phyloP scores from a whole-genome alignment of 2,888 invertebrate genomes.

The Eupithecia dodoneata region DNA sequence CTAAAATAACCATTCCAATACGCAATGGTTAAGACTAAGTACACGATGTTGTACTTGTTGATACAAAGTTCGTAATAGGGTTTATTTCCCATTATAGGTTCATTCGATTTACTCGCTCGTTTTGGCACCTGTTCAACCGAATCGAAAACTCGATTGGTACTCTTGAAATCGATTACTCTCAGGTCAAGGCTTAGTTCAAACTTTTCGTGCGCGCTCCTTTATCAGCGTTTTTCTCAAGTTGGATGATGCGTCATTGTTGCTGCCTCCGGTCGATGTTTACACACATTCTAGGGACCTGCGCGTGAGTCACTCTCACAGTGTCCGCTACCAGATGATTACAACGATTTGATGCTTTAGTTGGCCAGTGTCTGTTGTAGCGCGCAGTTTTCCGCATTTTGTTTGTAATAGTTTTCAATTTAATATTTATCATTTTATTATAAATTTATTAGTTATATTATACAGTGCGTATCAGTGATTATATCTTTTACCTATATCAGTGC shows the following conservation, averaged over 20 bases:
- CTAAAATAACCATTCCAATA: slow-evolving; percentile 29
- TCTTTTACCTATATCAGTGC: slow-evolving; percentile 36
- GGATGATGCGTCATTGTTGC: slow-evolving; percentile 73
- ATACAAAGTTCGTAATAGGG: not conserved
- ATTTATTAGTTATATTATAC: slow-evolving; percentile 33
- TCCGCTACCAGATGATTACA: slow-evolving; percentile 70
- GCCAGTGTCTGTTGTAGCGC: slow-evolving; percentile 56
- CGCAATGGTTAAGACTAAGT: not conserved
- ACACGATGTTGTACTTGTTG: not conserved
- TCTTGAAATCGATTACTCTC: slow-evolving; percentile 31
- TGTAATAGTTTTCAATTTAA: slow-evolving; percentile 40
- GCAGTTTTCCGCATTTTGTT: slow-evolving; percentile 49
- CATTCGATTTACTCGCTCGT: slow-evolving; percentile 8
- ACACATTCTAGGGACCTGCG: slow-evolving; percentile 69
- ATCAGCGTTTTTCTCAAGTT: slow-evolving; percentile 60
- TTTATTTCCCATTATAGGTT: slow-evolving; percentile 12
- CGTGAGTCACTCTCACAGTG: slow-evolving; percentile 67
- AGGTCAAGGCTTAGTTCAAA: slow-evolving; percentile 50
- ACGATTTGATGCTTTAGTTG: slow-evolving; percentile 66
- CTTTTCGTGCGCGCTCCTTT: slow-evolving; percentile 61
- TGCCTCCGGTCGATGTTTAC: slow-evolving; percentile 70
- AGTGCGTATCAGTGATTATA: slow-evolving; percentile 41
- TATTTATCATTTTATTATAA: slow-evolving; percentile 21
- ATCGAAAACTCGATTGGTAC: slow-evolving; percentile 16
- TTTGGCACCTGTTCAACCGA: slow-evolving; percentile 28